These are phyloP conservation scores for Drosophila yakuba DNA, from an alignment of 1,140 invertebrate species.

Conservation along the genomic window DNA sequence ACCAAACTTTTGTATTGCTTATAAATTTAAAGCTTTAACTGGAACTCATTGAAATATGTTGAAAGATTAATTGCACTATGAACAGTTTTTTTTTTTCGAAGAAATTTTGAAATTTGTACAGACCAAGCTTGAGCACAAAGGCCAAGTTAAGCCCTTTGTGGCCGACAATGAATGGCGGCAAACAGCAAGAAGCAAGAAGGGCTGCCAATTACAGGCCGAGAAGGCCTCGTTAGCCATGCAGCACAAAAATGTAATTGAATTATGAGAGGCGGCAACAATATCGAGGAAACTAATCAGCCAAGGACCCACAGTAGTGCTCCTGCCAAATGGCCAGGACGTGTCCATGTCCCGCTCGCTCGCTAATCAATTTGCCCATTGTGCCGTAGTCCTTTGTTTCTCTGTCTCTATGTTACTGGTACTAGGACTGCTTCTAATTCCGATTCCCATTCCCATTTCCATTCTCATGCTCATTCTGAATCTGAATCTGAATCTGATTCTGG, in stretches of 20 bases:
- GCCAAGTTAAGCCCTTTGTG: constrained; percentile 69
- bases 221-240: constrained; percentile 35
- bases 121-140: constrained; percentile 38
- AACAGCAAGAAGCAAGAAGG: constrained; percentile 15
- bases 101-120: constrained; percentile 42
- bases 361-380: constrained; percentile 66
- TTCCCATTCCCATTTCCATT: neutral
- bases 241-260: constrained; percentile 69
- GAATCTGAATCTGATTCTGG: constrained; percentile 8
- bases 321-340: constrained; percentile 44
- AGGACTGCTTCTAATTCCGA: neutral
- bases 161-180: constrained; percentile 40
- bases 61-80: neutral
- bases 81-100: neutral
- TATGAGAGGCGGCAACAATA: constrained; percentile 51
- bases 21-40: neutral
- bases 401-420: neutral
- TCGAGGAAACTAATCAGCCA: constrained; percentile 34
- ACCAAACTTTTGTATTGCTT: neutral
- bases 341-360: constrained; percentile 29
- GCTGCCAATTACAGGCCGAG: constrained; percentile 54
- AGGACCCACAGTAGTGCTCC: constrained; percentile 16
- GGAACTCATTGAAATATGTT: neutral
- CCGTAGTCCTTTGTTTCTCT: constrained; percentile 26
- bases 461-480: neutral